Base-by-base conservation (phyloP, 2,888 invertebrate species). In the Rhingia rostrata region DNA sequence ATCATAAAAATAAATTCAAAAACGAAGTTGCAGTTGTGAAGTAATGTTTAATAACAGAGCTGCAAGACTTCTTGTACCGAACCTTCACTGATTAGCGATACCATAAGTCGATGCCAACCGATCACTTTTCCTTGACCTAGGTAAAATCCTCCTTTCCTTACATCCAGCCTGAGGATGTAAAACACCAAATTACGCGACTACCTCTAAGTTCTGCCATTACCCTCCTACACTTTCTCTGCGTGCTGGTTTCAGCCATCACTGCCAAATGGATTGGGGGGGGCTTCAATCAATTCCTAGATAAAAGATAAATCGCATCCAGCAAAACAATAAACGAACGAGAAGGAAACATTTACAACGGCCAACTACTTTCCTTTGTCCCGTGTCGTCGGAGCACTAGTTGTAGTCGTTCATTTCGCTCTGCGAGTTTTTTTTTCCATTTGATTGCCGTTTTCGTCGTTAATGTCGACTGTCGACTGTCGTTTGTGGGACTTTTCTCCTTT, bases 261-360 rank as follows among this genome's bases (percentile, higher is more conserved):
- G 30, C 30, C 14, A 53, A 67, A 75, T 69, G 67, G 22, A 67
- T 67, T 69, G 67, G 22, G 1, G 22, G 22, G 22, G 53, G 45
- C 30, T 53, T 60, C 53, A 61, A 67, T 79, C 64, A 73, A 53
- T 66, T 60, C 51, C 45, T 35, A 66, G 72, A 72, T 45, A 78
- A 51, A 53, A 79, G 53, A 69, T 54, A 60, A 56, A 58, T 61
- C 51, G n/a, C 60, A 73, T 72, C 43, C 32, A 49, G 9, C 70
- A 39, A 49, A 35, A 12, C 51, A 60, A 56, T 58, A 58, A 54
- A 58, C 6, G 33, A 33, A 35, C 12, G 12, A 54, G 22, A 56
- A 56, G 35, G 35, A 47, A 47, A 6, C 32, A 45, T 37, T 39
- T 30, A 37, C 30, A 37, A 7, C 45, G 22, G 22, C 30, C 53